Base-by-base conservation (phyloP, 1,140 invertebrate species). In the Saxidomus purpurata region DNA sequence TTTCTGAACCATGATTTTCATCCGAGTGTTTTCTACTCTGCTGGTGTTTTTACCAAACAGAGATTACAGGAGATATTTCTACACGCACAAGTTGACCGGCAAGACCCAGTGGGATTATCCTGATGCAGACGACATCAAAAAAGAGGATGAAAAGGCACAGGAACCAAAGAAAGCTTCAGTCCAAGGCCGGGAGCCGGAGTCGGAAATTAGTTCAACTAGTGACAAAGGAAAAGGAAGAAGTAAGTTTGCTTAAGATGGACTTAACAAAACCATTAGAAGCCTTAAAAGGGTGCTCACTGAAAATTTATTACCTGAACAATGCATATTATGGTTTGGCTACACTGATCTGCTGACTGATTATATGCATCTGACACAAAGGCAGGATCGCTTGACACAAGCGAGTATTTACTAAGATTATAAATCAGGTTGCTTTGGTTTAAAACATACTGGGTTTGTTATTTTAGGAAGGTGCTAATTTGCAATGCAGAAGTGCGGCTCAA, bases 101-200 rank as follows among this genome's bases (percentile, higher is more conserved):
- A 96, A 96, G 43, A 96, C 96, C 38, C 97, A 97, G 92, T 97
- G 97, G 97, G 97, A 97, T 84, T 97, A 97, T 95, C 97, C 97
- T 1, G 96, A 97, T 25, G 77, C 90, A 17, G 93, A 93, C 69
- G 91, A 88, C 38, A 86, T 90, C 25, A 52, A 55, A 49, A 47
- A 36, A 25, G 89, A 89, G 28, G 89, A 92, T 13, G 91, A 91
- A 15, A 91, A 90, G 55, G 85, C 85, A 0, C 83, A 85, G 15
- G 31, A 81, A n/a, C 38, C n/a, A 25, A 86, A 43, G 76, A 79
- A 40, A 40, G n/a, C 47, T 55, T 40, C 31, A 38, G 47, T 19
- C 17, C 47, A 8, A n/a, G 71, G 61, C n/a, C 25, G n/a, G 34
- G 55, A 47, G 31, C 69, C 43, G 34, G 76, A 79, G 28, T 11